Conservation (phyloP, 1,140 invertebrate species). For the Apis dorsata region DNA sequence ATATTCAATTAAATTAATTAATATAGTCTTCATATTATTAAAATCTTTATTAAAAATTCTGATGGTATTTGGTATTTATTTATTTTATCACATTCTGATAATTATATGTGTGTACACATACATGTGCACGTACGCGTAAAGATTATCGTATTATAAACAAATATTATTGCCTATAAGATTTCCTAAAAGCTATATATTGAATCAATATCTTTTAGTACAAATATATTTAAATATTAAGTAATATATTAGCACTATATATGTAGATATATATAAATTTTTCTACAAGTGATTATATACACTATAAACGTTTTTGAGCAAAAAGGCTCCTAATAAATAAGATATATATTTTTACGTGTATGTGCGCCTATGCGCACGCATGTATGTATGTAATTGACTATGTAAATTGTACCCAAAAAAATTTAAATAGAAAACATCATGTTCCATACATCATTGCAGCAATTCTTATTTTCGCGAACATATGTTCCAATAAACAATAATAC, state of each 20-base stretch:
- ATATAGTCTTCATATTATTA: slow-evolving; percentile 15
- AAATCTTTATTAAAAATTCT: slow-evolving; percentile 44
- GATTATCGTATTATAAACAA: slow-evolving; percentile 58
- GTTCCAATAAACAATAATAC: slow-evolving; percentile 22
- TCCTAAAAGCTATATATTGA: slow-evolving; percentile 50
- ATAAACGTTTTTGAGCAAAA: slow-evolving; percentile 59
- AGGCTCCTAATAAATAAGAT: slow-evolving; percentile 66
- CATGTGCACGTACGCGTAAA: slow-evolving; percentile 25
- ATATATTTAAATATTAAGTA: slow-evolving; percentile 64
- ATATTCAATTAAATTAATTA: neutral
- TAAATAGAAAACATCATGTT: slow-evolving; percentile 40
- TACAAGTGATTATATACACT: slow-evolving; percentile 54
- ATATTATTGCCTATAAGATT: slow-evolving; percentile 61
- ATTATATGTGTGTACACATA: slow-evolving; percentile 37
- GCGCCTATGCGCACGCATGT: slow-evolving; percentile 38
- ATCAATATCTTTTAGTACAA: slow-evolving; percentile 59
- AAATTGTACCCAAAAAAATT: slow-evolving; percentile 59
- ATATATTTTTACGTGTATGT: slow-evolving; percentile 36
- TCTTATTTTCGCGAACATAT: slow-evolving; percentile 28
- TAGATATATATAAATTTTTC: slow-evolving; percentile 49
- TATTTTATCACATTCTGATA: slow-evolving; percentile 52
- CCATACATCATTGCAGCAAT: slow-evolving; percentile 22
- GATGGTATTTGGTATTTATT: slow-evolving; percentile 53
- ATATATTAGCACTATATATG: slow-evolving; percentile 64
- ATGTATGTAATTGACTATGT: slow-evolving; percentile 66